These are phyloP conservation scores for Brachyopa scutellaris DNA, from an alignment of 2,888 invertebrate genomes.

Conservation along the genomic window DNA sequence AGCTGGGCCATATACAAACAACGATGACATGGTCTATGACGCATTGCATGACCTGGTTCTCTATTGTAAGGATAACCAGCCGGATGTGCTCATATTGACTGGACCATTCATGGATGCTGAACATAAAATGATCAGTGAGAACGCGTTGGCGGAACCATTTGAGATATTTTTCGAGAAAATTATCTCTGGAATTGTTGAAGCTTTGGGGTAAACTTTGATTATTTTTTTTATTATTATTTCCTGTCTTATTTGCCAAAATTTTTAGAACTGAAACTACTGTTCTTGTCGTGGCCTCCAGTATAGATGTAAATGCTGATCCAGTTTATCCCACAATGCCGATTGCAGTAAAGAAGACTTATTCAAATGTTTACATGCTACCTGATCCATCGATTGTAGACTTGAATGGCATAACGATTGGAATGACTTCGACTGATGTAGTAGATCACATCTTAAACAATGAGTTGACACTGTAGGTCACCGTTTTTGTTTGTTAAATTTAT, in stretches of 20 bases:
- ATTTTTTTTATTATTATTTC: conserved; percentile 23
- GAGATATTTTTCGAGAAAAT: conserved; percentile 89
- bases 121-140: conserved; percentile 85
- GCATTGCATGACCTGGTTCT: conserved; percentile 90
- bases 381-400: conserved; percentile 92
- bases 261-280: conserved; percentile 86
- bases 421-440: conserved; percentile 92
- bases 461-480: conserved; percentile 85
- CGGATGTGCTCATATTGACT: conserved; percentile 90
- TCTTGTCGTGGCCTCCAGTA: conserved; percentile 88
- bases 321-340: conserved; percentile 94
- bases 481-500: neutral
- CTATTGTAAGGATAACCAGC: conserved; percentile 86
- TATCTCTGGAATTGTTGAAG: conserved; percentile 85
- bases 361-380: conserved; percentile 87
- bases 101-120: conserved; percentile 93
- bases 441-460: conserved; percentile 92
- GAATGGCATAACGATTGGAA: conserved; percentile 89
- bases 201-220: conserved; percentile 84
- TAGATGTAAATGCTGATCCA: conserved; percentile 90
- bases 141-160: conserved; percentile 86
- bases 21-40: conserved; percentile 89
- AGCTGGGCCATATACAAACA: conserved; percentile 92
- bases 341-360: conserved; percentile 83
- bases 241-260: neutral